These are phyloP conservation scores for Octodonta nipae DNA, from an alignment of 2,888 invertebrate genomes.

Conservation along the genomic window DNA sequence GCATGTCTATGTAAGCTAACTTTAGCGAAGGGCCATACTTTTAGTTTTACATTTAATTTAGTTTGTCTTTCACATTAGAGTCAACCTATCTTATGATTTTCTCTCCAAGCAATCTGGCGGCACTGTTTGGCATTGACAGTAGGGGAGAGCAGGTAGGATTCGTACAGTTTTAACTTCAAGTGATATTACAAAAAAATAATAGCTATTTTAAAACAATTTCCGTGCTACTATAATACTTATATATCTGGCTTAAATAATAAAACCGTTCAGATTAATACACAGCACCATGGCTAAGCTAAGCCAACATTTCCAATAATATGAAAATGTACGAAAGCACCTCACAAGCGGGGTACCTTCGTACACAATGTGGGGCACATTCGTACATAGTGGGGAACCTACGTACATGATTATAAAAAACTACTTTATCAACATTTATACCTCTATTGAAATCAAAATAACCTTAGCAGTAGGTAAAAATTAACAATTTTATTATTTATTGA, in stretches of 20 bases:
- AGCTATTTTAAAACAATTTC: no score
- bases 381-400: not conserved
- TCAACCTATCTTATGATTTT: no score
- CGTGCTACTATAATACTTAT: not conserved
- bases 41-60: no score
- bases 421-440: not conserved
- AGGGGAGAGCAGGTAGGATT: slow-evolving; percentile 6
- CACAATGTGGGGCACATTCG: no score
- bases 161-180: slow-evolving; percentile 3
- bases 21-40: no score
- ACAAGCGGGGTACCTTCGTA: slow-evolving; percentile 3
- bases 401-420: not conserved
- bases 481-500: no score
- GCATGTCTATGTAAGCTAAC: no score
- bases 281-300: not conserved
- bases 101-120: no score
- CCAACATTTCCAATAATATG: slow-evolving; percentile 3
- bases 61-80: no score
- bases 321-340: slow-evolving; percentile 4
- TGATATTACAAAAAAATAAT: not conserved
- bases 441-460: not conserved
- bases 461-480: no score
- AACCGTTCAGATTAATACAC: not conserved
- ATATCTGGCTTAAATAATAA: not conserved
- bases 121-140: no score